phyloP scores from a whole-genome alignment of 2,888 invertebrate species.

The Peribatodes rhomboidaria region DNA sequence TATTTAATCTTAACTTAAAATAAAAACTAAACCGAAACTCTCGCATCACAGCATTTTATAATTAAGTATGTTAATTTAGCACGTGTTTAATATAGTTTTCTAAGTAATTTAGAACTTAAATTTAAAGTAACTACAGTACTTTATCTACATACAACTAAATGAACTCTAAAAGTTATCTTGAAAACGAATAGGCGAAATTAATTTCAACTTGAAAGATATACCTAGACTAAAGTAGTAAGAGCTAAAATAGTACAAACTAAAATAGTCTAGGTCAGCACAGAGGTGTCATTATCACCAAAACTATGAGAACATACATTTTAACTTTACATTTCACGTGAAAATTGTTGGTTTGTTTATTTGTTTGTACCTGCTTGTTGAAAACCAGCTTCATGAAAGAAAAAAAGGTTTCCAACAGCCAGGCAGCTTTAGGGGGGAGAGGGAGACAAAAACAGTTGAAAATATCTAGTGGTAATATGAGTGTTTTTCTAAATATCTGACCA shows the following conservation, averaged over 20 bases:
- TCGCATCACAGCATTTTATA: too few species aligned
- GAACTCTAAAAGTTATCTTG: constrained; percentile 38
- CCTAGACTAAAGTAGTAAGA: too few species aligned
- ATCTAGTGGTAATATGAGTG: too few species aligned
- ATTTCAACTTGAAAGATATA: constrained; percentile 40
- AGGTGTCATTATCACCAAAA: constrained; percentile 41
- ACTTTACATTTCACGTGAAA: constrained; percentile 5
- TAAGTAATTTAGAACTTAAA: background rate
- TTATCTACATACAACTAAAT: constrained; percentile 30
- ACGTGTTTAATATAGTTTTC: background rate
- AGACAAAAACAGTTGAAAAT: too few species aligned
- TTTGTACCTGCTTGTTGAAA: too few species aligned
- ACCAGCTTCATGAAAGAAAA: too few species aligned
- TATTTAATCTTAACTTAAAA: background rate
- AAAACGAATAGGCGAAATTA: constrained; percentile 45
- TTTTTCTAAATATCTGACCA: too few species aligned
- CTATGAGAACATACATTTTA: constrained; percentile 31
- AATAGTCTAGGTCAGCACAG: constrained; percentile 36
- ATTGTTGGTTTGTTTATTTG: constrained; percentile 9
- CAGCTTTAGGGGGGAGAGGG: too few species aligned
- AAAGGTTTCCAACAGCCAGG: too few species aligned
- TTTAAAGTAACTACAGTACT: constrained; percentile 20
- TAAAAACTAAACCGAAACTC: background rate
- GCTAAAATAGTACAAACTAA: too few species aligned
- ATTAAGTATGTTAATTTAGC: too few species aligned